These are phyloP conservation scores for Clepsis dumicolana DNA, from an alignment of 2,888 invertebrate genomes.

Conservation along the genomic window DNA sequence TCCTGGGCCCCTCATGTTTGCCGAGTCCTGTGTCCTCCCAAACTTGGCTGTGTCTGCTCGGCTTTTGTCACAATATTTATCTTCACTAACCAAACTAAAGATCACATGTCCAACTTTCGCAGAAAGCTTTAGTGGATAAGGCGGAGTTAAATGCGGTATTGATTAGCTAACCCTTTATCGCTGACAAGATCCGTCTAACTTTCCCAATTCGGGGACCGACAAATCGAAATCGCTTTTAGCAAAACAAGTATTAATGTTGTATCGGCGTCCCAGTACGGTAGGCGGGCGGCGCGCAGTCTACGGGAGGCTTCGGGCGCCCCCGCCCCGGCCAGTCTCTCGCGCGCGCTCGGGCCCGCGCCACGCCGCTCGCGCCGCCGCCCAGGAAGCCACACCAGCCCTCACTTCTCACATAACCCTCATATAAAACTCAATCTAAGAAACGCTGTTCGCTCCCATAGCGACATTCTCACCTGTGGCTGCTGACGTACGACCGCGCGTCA, in stretches of 20 bases:
- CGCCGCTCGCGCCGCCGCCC: conserved; percentile 57
- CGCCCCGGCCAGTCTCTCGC: conserved; percentile 75
- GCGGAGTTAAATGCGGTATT: conserved; percentile 58
- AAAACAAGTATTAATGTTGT: conserved; percentile 86
- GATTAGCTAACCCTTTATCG: conserved; percentile 81
- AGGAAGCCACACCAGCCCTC: conserved; percentile 55
- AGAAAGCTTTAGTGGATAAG: conserved; percentile 38
- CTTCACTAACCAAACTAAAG: conserved; percentile 53
- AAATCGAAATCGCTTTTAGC: conserved; percentile 85
- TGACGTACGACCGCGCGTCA: conserved; percentile 18
- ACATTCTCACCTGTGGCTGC: conserved; percentile 37
- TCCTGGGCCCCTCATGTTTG: conserved; percentile 55
- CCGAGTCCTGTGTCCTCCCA: conserved; percentile 58
- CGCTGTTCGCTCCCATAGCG: conserved; percentile 16
- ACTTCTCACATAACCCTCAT: conserved; percentile 66
- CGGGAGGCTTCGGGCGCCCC: conserved; percentile 57
- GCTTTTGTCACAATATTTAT: conserved; percentile 78
- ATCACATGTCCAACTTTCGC: conserved; percentile 39
- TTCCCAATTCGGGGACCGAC: conserved; percentile 81
- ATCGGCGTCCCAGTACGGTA: conserved; percentile 70
- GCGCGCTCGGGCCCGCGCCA: conserved; percentile 67
- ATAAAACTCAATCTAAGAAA: conserved; percentile 39
- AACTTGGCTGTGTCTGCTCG: conserved; percentile 66
- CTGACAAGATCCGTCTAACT: conserved; percentile 83
- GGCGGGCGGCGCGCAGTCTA: conserved; percentile 75